A percentile compares a stretch with the other conserved stretches of the same genome.
phyloP scores from a whole-genome alignment of 2,888 invertebrate genomes.

The Tethea ocularis region DNA sequence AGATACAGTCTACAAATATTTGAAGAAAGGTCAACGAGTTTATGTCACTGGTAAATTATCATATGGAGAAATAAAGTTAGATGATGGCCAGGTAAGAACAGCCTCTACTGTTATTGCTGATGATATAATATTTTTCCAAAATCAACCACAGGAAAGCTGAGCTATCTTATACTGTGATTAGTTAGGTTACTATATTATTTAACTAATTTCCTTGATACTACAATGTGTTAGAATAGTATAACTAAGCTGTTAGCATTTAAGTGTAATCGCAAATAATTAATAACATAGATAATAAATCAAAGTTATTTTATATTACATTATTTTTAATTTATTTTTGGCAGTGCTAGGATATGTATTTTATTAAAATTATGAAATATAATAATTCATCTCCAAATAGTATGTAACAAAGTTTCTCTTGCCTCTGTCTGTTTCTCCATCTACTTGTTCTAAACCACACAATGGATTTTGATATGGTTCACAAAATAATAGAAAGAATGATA shows the following conservation, averaged over 20 bases:
- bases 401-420: too few relatives aligned
- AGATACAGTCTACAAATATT: slow-evolving; percentile 89
- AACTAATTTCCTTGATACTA: background rate
- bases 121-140: slow-evolving; percentile 92
- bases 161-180: background rate
- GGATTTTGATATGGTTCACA: too few relatives aligned
- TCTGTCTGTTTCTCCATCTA: too few relatives aligned
- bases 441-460: too few relatives aligned
- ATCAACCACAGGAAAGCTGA: slow-evolving; percentile 37
- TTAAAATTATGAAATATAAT: background rate
- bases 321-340: background rate
- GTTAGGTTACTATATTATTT: background rate
- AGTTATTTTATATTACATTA: background rate
- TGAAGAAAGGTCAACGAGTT: slow-evolving; percentile 94
- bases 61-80: slow-evolving; percentile 93
- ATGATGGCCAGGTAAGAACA: slow-evolving; percentile 87
- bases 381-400: too few relatives aligned
- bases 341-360: background rate
- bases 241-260: slow-evolving; percentile 34
- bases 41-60: slow-evolving; percentile 92
- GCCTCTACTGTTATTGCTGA: slow-evolving; percentile 94
- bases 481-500: too few relatives aligned
- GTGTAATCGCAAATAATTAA: slow-evolving; percentile 23
- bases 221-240: background rate
- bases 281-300: background rate